phyloP scores from a whole-genome alignment of 2,888 invertebrate genomes.

The Tridacna gigas region DNA sequence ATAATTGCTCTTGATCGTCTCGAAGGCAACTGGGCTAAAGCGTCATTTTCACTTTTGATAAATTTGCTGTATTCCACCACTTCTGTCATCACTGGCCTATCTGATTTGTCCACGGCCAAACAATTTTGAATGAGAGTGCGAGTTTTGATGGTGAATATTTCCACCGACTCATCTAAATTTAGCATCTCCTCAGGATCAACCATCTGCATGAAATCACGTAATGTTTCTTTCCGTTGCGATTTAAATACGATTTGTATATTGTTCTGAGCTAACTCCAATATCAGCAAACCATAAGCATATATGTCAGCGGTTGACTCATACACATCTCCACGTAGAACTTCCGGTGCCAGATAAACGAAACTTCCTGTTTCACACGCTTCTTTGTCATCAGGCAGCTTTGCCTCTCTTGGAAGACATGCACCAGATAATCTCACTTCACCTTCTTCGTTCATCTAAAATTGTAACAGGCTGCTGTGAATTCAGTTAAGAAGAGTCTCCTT shows the following conservation, averaged over 20 bases:
- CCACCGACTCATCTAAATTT: slow-evolving; percentile 41
- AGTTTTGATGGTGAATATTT: slow-evolving; percentile 48
- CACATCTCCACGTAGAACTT: slow-evolving; percentile 75
- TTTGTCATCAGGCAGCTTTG: slow-evolving; percentile 66
- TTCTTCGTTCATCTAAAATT: slow-evolving; percentile 56
- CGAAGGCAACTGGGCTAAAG: slow-evolving; percentile 39
- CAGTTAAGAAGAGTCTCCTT: background rate
- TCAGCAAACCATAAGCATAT: slow-evolving; percentile 70
- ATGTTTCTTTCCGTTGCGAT: slow-evolving; percentile 60
- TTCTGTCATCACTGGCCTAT: slow-evolving; percentile 51
- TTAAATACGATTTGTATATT: slow-evolving; percentile 45
- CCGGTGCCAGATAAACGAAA: slow-evolving; percentile 79
- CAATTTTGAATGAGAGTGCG: slow-evolving; percentile 54
- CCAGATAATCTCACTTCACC: slow-evolving; percentile 73
- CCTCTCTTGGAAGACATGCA: slow-evolving; percentile 74
- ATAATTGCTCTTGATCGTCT: slow-evolving; percentile 37
- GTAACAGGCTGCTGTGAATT: background rate
- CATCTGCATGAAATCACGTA: slow-evolving; percentile 66
- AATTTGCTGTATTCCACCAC: slow-evolving; percentile 51
- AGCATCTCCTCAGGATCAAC: slow-evolving; percentile 71
- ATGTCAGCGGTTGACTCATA: slow-evolving; percentile 78
- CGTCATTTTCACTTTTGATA: slow-evolving; percentile 49
- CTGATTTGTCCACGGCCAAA: slow-evolving; percentile 37
- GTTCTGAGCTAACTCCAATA: slow-evolving; percentile 56
- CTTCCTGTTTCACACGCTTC: slow-evolving; percentile 63